Evolutionary conservation across 2,797 vertebrate genomes (phyloP), one percentile per base, ranked within the genome.

Genomic region (Rhodeus uyekii): DNA sequence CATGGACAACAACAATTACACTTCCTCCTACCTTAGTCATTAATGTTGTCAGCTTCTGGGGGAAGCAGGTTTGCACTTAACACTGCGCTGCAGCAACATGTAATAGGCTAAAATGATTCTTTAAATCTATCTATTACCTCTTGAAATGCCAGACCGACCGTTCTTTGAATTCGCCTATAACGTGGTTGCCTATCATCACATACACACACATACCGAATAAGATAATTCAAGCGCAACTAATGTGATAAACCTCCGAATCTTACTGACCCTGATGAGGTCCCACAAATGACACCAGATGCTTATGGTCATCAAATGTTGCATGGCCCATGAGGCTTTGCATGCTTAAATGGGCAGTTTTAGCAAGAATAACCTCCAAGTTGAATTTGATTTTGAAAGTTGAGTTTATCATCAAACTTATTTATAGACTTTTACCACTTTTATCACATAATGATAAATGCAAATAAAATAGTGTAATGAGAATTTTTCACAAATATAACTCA

Each of bases 21-120:
- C 29, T 29, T 42, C 71, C 71, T 65, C 75, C 79, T 32, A 77
- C 63, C 46, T 12, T 4, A 67, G 60, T 63, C 50, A 50, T 73
- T 81, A 81, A 81, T 64, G 68, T 34, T 36, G 55, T 48, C 42
- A n/a, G 29, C 10, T 46, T 27, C 68, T 61, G 16, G 12, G 58
- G 73, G 12, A 71, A 60, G 44, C 8, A 60, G 32, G 29, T 72
- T 61, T 80, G 67, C 78, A 27, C 67, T 71, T 80, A 80, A 78
- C 16, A 5, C 46, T 2, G 24, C 34, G 24, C 24, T 29, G 39
- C 46, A 39, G 48, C 24, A 1, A 12, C 67, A 7, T 78, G 39
- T 46, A 48, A 80, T 38, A 29, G 5, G 46, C 2, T 50, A 10
- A 67, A 48, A 72, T 8, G 14, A 71, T 46, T 63, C 53, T 60